These are phyloP conservation scores for Leucophenga montana DNA, from an alignment of 2,888 invertebrate species.

Conservation along the genomic window DNA sequence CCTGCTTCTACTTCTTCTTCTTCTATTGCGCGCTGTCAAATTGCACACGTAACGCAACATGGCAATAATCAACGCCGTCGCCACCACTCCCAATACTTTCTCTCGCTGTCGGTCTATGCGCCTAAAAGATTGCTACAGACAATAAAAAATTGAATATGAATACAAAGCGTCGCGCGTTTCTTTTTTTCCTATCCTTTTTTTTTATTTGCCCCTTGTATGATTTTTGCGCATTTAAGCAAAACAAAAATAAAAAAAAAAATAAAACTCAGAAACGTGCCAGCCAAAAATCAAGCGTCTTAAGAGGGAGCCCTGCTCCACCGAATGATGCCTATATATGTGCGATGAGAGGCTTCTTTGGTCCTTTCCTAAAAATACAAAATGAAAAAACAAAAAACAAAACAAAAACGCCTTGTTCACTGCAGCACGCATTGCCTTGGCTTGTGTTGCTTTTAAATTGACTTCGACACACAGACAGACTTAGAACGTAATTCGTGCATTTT, in stretches of 20 bases:
- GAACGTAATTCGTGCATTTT: constrained; percentile 48
- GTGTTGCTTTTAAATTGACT: too few relatives aligned
- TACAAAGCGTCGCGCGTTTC: constrained; percentile 29
- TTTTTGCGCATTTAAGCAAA: constrained; percentile 6
- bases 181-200: too few relatives aligned
- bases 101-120: too few relatives aligned
- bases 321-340: too few relatives aligned
- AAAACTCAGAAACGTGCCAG: background rate
- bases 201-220: background rate
- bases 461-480: too few relatives aligned
- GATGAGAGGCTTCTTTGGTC: too few relatives aligned
- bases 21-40: constrained; percentile 51
- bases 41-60: constrained; percentile 57
- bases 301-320: too few relatives aligned
- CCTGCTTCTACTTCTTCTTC: constrained; percentile 13
- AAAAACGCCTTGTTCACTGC: background rate
- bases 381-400: too few relatives aligned
- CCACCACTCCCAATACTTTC: too few relatives aligned
- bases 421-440: constrained; percentile 6
- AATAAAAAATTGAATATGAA: constrained; percentile 64
- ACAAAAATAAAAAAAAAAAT: background rate
- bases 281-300: constrained; percentile 8
- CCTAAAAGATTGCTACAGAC: constrained; percentile 25
- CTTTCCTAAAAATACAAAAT: too few relatives aligned
- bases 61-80: constrained; percentile 28